phyloP scores from a whole-genome alignment of 2,797 vertebrate species.

The Myotis myotis region DNA sequence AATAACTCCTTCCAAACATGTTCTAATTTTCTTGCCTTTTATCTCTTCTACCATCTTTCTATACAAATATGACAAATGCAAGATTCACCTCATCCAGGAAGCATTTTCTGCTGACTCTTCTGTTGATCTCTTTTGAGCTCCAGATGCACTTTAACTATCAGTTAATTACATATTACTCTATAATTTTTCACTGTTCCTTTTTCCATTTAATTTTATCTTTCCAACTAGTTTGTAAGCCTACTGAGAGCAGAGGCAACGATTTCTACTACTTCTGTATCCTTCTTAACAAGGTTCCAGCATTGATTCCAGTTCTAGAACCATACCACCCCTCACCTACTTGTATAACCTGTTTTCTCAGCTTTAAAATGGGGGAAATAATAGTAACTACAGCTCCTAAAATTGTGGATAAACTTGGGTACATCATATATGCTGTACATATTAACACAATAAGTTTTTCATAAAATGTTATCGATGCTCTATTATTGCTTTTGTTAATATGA shows the following conservation, averaged over 20 bases:
- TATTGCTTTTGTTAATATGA: neutral
- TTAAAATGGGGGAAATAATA: conserved; percentile 3
- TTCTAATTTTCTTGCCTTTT: neutral
- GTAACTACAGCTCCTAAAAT: neutral
- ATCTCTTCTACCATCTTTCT: neutral
- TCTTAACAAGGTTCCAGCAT: neutral
- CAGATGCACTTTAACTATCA: neutral
- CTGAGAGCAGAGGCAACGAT: neutral
- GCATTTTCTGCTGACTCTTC: neutral
- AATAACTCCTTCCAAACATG: neutral
- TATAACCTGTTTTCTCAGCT: neutral
- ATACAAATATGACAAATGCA: neutral
- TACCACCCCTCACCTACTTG: neutral
- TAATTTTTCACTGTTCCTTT: neutral
- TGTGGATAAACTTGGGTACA: neutral
- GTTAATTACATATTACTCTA: conserved; percentile 4
- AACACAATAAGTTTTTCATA: neutral
- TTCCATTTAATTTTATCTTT: neutral
- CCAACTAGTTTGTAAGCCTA: neutral
- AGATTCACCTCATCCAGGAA: neutral
- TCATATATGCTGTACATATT: neutral
- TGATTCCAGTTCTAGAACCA: neutral
- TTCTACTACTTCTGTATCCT: neutral
- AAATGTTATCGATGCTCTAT: neutral
- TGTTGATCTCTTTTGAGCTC: neutral